Evolutionary conservation across 2,113 vertebrate genomes (phyloP).

Genomic region (Gnathonemus echidnorhynchus): DNA sequence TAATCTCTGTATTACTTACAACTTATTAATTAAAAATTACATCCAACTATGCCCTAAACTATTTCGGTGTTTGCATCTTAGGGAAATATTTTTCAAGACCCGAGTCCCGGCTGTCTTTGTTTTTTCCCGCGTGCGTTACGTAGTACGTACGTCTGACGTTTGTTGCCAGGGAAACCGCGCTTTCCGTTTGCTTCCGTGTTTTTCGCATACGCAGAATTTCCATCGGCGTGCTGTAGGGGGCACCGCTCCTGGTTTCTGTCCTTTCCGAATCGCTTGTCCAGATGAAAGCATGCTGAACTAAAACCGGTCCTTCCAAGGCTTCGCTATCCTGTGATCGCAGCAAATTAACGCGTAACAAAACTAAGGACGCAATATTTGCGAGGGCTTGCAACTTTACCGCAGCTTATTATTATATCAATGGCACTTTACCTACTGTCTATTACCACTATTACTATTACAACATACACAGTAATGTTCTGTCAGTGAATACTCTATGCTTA

Average conservation of each 20-base stretch:
- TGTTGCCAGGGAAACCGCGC: not conserved
- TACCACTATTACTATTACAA: too few relatives aligned
- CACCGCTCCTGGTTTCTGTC: not conserved
- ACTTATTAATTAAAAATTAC: not conserved
- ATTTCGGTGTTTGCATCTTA: not conserved
- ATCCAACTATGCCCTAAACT: not conserved
- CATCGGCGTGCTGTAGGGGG: not conserved
- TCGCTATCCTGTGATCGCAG: not conserved
- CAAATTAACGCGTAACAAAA: not conserved
- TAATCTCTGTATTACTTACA: not conserved
- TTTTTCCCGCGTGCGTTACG: constrained; percentile 36
- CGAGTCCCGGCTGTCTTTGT: constrained; percentile 22
- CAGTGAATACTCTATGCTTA: too few relatives aligned
- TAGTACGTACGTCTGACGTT: constrained; percentile 14
- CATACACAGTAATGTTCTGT: too few relatives aligned
- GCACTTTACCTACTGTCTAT: too few relatives aligned
- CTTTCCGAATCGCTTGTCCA: not conserved
- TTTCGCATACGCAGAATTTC: not conserved
- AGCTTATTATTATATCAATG: not conserved
- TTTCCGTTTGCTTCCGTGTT: not conserved
- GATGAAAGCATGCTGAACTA: not conserved
- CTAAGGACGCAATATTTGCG: not conserved
- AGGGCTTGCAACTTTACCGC: not conserved
- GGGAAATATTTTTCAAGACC: not conserved
- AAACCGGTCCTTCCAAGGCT: not conserved